phyloP scores from a whole-genome alignment of 2,888 invertebrate species.

The Agrotis clavis region DNA sequence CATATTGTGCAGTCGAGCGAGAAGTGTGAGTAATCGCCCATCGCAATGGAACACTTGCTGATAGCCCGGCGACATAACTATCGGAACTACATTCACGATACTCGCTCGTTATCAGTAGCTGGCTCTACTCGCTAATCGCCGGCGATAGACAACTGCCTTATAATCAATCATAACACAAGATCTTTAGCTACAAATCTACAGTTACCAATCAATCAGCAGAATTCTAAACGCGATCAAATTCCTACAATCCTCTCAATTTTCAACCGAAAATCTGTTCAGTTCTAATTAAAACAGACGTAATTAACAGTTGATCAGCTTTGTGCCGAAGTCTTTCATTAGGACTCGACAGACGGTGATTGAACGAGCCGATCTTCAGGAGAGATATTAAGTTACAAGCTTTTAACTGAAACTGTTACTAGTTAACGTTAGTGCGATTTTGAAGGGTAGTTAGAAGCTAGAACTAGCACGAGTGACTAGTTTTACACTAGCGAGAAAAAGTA shows the following conservation, averaged over 20 bases:
- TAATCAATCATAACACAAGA: background rate
- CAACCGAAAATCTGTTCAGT: constrained; percentile 5
- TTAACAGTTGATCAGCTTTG: constrained; percentile 26
- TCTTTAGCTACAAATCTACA: background rate
- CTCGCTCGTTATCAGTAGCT: too few relatives aligned
- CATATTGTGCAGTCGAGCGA: too few relatives aligned
- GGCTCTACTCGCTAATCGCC: too few relatives aligned
- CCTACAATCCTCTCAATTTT: constrained; percentile 1
- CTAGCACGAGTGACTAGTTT: too few relatives aligned
- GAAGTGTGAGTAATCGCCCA: too few relatives aligned
- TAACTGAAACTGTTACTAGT: constrained; percentile 7
- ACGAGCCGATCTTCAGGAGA: background rate
- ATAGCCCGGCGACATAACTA: too few relatives aligned
- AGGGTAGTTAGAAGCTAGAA: background rate
- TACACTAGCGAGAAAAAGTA: too few relatives aligned
- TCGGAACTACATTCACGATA: too few relatives aligned
- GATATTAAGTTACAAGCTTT: constrained; percentile 38
- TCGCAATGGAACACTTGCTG: too few relatives aligned
- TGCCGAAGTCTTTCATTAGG: constrained; percentile 30
- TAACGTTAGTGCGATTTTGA: background rate
- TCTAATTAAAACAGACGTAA: constrained; percentile 42
- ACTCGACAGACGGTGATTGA: constrained; percentile 12
- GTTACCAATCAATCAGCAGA: constrained; percentile 9
- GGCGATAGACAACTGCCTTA: too few relatives aligned
- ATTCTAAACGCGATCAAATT: background rate